Percentiles rank a stretch among this genome's conserved stretches.
Evolutionary conservation across 2,888 invertebrate species (phyloP).

Genomic region (Acanthococcus lagerstroemiae): DNA sequence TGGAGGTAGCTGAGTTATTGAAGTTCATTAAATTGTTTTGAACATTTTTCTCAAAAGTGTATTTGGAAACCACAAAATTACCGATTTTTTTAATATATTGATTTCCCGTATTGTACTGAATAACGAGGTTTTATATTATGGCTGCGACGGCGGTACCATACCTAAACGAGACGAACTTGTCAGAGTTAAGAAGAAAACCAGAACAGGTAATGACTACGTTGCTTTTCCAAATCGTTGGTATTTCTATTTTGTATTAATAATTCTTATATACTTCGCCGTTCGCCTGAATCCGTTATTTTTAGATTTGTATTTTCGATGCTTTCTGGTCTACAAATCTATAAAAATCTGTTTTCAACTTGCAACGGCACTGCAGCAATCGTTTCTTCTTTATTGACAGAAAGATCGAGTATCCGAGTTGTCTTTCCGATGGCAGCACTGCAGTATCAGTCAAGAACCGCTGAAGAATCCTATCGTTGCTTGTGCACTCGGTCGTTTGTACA

Average conservation of each 20-base stretch:
- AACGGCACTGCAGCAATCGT: too few relatives aligned
- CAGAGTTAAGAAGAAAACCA: constrained; percentile 66
- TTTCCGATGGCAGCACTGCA: constrained; percentile 91
- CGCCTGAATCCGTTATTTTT: not conserved
- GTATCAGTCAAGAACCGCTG: constrained; percentile 78
- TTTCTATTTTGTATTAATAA: not conserved
- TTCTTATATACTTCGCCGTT: not conserved
- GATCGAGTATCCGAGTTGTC: constrained; percentile 88
- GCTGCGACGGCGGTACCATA: constrained; percentile 95
- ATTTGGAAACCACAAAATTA: too few relatives aligned
- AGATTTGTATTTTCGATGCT: not conserved
- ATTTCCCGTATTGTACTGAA: too few relatives aligned
- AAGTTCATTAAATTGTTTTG: too few relatives aligned
- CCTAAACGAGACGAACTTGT: constrained; percentile 86
- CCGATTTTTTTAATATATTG: too few relatives aligned
- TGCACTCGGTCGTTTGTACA: constrained; percentile 81
- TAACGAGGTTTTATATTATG: too few relatives aligned
- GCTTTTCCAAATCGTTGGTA: not conserved
- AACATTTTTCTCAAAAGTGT: too few relatives aligned
- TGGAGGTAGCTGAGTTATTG: too few relatives aligned
- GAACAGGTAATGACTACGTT: not conserved
- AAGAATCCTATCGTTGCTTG: constrained; percentile 84
- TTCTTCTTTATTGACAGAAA: not conserved
- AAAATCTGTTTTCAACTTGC: too few relatives aligned
- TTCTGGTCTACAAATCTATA: too few relatives aligned